phyloP scores from a whole-genome alignment of 2,797 vertebrate species.

The Cheirogaleus major region DNA sequence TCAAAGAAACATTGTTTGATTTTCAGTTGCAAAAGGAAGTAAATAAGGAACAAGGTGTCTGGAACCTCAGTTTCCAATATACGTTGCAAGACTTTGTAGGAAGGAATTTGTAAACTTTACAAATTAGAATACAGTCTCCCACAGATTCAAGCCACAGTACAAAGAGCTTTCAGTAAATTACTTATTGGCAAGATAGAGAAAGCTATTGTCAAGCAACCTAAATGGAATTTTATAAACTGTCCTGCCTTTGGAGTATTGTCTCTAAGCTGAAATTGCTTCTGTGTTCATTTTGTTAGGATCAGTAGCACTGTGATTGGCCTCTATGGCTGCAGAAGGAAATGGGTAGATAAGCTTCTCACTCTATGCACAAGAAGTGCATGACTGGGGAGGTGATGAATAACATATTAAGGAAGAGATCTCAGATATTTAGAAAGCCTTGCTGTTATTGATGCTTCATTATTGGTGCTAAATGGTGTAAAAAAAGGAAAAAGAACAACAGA shows the following conservation, averaged over 20 bases:
- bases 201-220: conserved; percentile 14
- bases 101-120: conserved; percentile 26
- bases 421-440: not conserved
- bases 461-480: not conserved
- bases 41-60: conserved; percentile 27
- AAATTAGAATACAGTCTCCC: not conserved
- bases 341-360: not conserved
- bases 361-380: not conserved
- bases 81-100: not conserved
- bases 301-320: not conserved
- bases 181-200: conserved; percentile 8
- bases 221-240: not conserved
- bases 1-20: conserved; percentile 4
- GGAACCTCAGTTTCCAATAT: not conserved
- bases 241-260: not conserved
- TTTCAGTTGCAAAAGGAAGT: conserved; percentile 25
- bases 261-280: not conserved
- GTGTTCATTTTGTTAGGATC: not conserved
- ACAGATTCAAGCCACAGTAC: not conserved
- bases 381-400: not conserved
- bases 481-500: conserved; percentile 85
- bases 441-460: not conserved
- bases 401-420: not conserved
- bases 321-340: not conserved
- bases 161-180: conserved; percentile 5